Base-by-base conservation (phyloP, 1,140 invertebrate genomes). In the Bombus haemorrhoidalis region DNA sequence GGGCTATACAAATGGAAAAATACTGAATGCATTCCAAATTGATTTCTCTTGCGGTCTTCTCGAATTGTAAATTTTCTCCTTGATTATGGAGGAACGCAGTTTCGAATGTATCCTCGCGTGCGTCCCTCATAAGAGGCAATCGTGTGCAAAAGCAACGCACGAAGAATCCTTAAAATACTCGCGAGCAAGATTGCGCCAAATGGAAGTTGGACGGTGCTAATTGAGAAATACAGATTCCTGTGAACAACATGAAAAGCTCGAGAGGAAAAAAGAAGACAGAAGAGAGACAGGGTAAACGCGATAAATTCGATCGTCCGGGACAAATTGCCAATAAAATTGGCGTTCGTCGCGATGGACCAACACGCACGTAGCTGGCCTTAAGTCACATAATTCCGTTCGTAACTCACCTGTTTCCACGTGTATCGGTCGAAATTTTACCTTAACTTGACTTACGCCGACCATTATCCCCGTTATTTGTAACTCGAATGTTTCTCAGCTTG, bases 341-440 rank as follows among this genome's bases (percentile, higher is more conserved):
- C 80, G 81, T 83, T 81, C 86, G 77, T 76, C 68, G 69, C 62
- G 9, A 47, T 76, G 57, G 59, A 78, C 75, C 82, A 66, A 84
- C 78, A 89, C 81, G 81, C 74, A 66, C 81, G 79, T 75, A 72
- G 18, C 68, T 71, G 88, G 86, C 62, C 86, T 91, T 87, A 91
- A 92, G 90, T 92, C 91, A 92, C 92, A 91, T 91, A 93, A 93
- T 92, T 92, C 89, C 86, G 83, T 83, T 71, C 87, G 90, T 92
- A 92, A 93, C 89, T 93, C 92, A 93, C 92, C 91, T 92, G 92
- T 91, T 93, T 92, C 89, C 87, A 88, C 88, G 84, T 87, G 89
- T 92, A 93, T 93, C 92, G 85, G 72, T 81, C 89, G 87, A 92
- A 93, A 93, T 93, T 93, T 93, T 92, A 53, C 47, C 18, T 53